Base-by-base conservation (phyloP, 2,888 invertebrate genomes). In the Leptogaster cylindrica region DNA sequence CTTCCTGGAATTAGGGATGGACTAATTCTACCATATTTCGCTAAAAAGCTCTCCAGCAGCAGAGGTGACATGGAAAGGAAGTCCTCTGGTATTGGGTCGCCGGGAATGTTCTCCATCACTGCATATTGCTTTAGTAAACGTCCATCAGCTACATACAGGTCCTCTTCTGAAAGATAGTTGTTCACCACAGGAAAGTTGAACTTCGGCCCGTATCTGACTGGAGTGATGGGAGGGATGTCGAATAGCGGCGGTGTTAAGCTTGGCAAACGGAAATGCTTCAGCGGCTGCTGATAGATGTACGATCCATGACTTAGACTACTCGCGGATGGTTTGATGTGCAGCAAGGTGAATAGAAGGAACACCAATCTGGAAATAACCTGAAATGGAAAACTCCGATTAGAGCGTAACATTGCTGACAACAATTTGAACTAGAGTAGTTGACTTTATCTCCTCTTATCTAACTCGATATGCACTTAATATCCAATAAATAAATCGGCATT, bases 91-190 rank as follows among this genome's bases (percentile, higher is more conserved):
- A 68, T 71, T 31, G 78, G 76, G 41, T 81, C 81, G 65, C 79
- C 80, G 64, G 77, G 77, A 27, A 79, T 78, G 28, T 77, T 73
- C 71, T 81, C 81, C 52, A 79, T 75, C 23, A 81, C 81, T n/a
- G 78, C 76, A 61, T 81, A 81, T 67, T 81, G 81, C 68, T 80
- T 80, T 58, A 81, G 65, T 58, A 77, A 74, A 2, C 81, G 76
- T 2, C 79, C 80, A 68, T 78, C 75, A 39, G 75, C 73, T 28
- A 76, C 71, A 28, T 79, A 80, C 7, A 75, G 67, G n/a, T 75
- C 73, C 2, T 75, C 73, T 3, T 63, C 63, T 12, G 41, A 12
- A 66, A 36, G 69, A 51, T 18, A 65, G 41, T 44, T 68, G 51
- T 48, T 27, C 27, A 63, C 41, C 16, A 64, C 5, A 31, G 31